These are phyloP conservation scores for Schizopygopsis malacanthus DNA, from an alignment of 2,797 vertebrate species.

Conservation along the genomic window DNA sequence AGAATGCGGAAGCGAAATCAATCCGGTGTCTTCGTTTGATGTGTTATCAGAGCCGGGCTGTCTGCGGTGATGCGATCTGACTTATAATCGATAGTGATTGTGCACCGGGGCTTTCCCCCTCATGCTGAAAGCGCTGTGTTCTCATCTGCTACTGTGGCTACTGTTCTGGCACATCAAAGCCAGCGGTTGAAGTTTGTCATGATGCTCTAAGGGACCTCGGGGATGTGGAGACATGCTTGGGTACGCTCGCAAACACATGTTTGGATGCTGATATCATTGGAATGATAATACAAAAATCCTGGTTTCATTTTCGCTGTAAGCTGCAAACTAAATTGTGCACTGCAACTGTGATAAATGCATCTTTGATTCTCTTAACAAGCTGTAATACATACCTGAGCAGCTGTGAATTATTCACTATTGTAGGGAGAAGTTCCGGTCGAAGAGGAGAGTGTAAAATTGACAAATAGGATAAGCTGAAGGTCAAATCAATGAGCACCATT, in stretches of 20 bases:
- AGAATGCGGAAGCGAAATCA: slow-evolving; percentile 37
- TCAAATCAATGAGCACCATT: slow-evolving; percentile 46
- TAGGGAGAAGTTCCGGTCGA: background rate
- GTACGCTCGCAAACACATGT: background rate
- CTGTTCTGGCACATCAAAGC: slow-evolving; percentile 37
- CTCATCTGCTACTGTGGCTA: background rate
- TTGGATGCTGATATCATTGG: background rate
- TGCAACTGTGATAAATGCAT: slow-evolving; percentile 13
- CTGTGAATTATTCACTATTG: slow-evolving; percentile 33
- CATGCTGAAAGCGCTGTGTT: slow-evolving; percentile 15
- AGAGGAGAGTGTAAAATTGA: slow-evolving; percentile 33
- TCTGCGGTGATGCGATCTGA: slow-evolving; percentile 49
- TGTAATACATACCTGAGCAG: slow-evolving; percentile 11
- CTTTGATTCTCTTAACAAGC: background rate
- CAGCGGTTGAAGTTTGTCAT: slow-evolving; percentile 16
- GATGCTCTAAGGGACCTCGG: slow-evolving; percentile 11
- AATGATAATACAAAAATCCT: background rate
- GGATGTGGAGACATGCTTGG: slow-evolving; percentile 18
- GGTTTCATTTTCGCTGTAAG: background rate
- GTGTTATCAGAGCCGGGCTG: slow-evolving; percentile 56
- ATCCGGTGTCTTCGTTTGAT: slow-evolving; percentile 49
- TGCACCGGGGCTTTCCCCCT: slow-evolving; percentile 9
- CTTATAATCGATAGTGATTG: slow-evolving; percentile 55
- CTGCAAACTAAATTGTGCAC: background rate
- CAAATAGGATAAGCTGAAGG: slow-evolving; percentile 51